Evolutionary conservation across 2,797 vertebrate species (phyloP).

Genomic region (Chrosomus eos): DNA sequence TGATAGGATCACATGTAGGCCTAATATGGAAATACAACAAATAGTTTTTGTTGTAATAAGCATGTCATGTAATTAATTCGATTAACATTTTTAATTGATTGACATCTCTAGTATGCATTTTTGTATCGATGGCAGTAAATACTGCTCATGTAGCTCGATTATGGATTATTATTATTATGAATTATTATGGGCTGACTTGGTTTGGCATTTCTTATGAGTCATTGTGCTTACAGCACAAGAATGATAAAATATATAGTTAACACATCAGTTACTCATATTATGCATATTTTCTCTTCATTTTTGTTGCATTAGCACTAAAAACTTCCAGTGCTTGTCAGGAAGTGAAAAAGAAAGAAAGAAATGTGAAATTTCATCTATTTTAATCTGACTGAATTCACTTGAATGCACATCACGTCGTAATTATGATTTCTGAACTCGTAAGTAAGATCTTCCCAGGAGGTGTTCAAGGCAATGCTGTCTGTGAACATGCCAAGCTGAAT

Average conservation of each 20-base stretch:
- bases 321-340: not conserved
- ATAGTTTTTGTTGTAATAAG: too few relatives aligned
- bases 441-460: slow-evolving; percentile 8
- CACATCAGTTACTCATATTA: not conserved
- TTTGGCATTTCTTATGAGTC: too few relatives aligned
- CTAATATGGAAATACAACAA: not conserved
- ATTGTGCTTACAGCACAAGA: not conserved
- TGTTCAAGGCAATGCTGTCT: slow-evolving; percentile 1
- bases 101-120: not conserved
- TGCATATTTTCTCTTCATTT: not conserved
- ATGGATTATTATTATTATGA: not conserved
- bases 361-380: not conserved
- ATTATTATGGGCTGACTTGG: not conserved
- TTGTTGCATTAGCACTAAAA: not conserved
- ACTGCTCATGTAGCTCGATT: not conserved
- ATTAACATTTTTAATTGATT: not conserved
- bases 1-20: not conserved
- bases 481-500: slow-evolving; percentile 17
- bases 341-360: not conserved
- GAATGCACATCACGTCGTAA: not conserved
- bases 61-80: too few relatives aligned
- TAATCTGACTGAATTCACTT: slow-evolving; percentile 5
- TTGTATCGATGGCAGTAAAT: not conserved
- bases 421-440: slow-evolving; percentile 7
- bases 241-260: not conserved